Evolutionary conservation across 2,888 invertebrate genomes (phyloP), one percentile per base, ranked within the genome.

Genomic region (Sarcophaga carnaria): DNA sequence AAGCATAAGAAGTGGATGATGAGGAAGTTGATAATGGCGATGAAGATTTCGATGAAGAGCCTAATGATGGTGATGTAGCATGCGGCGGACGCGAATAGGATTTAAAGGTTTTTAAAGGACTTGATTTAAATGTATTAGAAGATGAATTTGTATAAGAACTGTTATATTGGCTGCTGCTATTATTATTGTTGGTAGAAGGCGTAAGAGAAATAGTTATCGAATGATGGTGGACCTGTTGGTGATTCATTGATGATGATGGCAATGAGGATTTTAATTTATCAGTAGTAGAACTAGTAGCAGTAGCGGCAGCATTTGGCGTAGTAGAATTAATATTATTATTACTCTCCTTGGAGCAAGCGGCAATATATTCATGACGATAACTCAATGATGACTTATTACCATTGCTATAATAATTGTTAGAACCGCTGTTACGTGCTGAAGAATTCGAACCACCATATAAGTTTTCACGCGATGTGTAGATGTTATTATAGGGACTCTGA

Each of bases 381-480:
- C 70, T 82, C 80, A 87, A 76, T 83, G 86, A 83, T 88, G 88
- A 25, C 70, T 81, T 83, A 84, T 82, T 83, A 91, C 92, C 92
- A 86, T 92, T 92, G 49, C 90, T 77, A 85, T 91, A 91, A 81
- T 91, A 91, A 63, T 88, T 88, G 63, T 90, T 90, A 12, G 90
- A 86, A 27, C 72, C 67, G 63, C 89, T 88, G 47, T 91, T 90
- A 3, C 91, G 88, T 66, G 89, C 88, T 20, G 91, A 89, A 67
- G 89, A 80, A 11, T 82, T 82, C 47, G 88, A 77, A 5, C 82
- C 76, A 6, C 89, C 88, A 80, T 93, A 93, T 5, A 93, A 89
- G 88, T 91, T 93, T 80, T 93, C 93, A 54, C 93, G 86, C 3
- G 93, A 93, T 77, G 90, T 92, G 87, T 93, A 93, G 22, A 91